phyloP scores from a whole-genome alignment of 2,888 invertebrate genomes.

The Marasmarcha lunaedactyla region DNA sequence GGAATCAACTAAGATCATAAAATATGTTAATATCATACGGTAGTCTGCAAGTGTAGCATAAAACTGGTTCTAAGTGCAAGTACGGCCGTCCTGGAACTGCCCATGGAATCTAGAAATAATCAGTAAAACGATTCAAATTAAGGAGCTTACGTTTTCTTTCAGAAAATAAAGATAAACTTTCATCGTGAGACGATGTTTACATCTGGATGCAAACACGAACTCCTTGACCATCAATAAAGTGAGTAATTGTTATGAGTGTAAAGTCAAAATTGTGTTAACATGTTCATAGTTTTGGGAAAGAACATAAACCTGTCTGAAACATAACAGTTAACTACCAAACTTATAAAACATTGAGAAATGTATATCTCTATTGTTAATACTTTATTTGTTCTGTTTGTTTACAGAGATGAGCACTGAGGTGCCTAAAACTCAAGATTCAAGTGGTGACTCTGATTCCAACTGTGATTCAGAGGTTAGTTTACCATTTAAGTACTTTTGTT shows the following conservation, averaged over 20 bases:
- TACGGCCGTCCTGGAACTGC: conserved; percentile 2
- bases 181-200: conserved; percentile 35
- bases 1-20: too few relatives aligned
- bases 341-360: not conserved
- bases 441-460: conserved; percentile 72
- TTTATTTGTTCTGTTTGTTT: conserved; percentile 15
- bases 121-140: too few relatives aligned
- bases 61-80: conserved; percentile 56
- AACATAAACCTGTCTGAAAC: not conserved
- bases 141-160: too few relatives aligned
- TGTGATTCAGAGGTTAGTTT: conserved; percentile 66
- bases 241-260: conserved; percentile 25
- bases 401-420: conserved; percentile 67
- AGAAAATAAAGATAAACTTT: too few relatives aligned
- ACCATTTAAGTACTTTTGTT: not conserved
- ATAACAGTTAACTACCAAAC: not conserved
- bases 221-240: conserved; percentile 69
- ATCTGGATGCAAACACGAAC: conserved; percentile 43
- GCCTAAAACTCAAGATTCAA: conserved; percentile 63
- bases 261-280: not conserved
- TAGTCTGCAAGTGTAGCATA: conserved; percentile 21
- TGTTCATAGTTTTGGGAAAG: not conserved
- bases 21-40: not conserved
- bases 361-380: not conserved
- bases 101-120: too few relatives aligned